Percentiles rank a stretch among this genome's conserved stretches.
Evolutionary conservation across 2,888 invertebrate genomes (phyloP).

Genomic region (Venusia cambrica): DNA sequence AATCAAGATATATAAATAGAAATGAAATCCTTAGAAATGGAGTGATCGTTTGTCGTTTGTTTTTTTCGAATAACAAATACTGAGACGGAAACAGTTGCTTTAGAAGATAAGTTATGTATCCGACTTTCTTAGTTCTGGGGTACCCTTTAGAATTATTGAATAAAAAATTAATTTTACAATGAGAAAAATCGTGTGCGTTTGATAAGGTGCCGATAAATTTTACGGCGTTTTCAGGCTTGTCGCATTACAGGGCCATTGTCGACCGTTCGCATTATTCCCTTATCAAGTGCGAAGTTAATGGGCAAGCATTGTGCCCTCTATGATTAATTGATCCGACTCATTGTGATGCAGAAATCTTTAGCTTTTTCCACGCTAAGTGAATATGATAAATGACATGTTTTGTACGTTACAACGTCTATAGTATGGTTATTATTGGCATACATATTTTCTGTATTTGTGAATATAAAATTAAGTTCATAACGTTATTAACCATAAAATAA

Average conservation of each 20-base stretch:
- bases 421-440: slow-evolving; percentile 51
- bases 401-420: slow-evolving; percentile 38
- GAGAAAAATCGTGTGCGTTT: slow-evolving; percentile 53
- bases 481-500: no score
- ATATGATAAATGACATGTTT: slow-evolving; percentile 58
- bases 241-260: slow-evolving; percentile 54
- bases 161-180: no score
- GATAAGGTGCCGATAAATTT: slow-evolving; percentile 66
- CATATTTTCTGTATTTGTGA: no score
- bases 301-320: slow-evolving; percentile 72
- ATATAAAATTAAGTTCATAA: no score
- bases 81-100: no score
- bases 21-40: no score
- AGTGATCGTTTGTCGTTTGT: no score
- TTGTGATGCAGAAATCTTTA: slow-evolving; percentile 76
- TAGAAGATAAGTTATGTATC: no score
- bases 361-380: slow-evolving; percentile 64
- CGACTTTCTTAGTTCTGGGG: no score
- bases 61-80: no score
- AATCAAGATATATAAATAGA: no score
- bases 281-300: slow-evolving; percentile 77
- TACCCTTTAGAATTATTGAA: no score
- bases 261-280: slow-evolving; percentile 64
- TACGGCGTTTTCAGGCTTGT: slow-evolving; percentile 54
- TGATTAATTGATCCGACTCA: slow-evolving; percentile 77